A percentile compares a stretch with the other conserved stretches of the same genome.
phyloP scores from a whole-genome alignment of 2,797 vertebrate species.

The Spea hammondii region DNA sequence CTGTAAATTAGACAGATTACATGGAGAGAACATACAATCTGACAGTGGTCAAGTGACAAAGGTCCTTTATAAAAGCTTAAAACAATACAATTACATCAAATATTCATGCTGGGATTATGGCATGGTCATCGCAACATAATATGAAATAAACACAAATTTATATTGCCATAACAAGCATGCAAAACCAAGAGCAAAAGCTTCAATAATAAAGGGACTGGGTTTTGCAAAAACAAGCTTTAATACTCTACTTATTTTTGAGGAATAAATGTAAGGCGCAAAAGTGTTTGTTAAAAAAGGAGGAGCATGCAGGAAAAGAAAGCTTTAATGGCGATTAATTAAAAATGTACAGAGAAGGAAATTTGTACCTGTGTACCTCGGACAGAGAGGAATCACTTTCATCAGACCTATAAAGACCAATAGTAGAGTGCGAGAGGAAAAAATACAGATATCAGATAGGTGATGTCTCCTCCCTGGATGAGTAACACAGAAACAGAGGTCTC shows the following conservation, averaged over 20 bases:
- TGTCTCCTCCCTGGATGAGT: constrained; percentile 57
- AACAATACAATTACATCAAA: background rate
- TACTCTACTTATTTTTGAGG: background rate
- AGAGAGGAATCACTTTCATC: constrained; percentile 83
- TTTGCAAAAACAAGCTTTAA: background rate
- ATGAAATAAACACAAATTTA: constrained; percentile 13
- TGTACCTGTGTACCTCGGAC: constrained; percentile 86
- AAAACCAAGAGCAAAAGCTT: constrained; percentile 13
- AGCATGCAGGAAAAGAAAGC: constrained; percentile 20
- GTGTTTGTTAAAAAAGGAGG: constrained; percentile 51
- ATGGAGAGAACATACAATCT: too few relatives aligned
- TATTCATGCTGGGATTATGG: constrained; percentile 5
- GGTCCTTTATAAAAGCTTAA: too few relatives aligned
- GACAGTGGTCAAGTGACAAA: too few relatives aligned
- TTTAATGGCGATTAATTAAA: constrained; percentile 54
- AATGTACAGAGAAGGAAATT: constrained; percentile 61
- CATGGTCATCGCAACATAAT: background rate
- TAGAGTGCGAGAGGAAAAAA: constrained; percentile 69
- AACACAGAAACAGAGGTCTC: constrained; percentile 54
- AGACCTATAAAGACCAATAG: constrained; percentile 78
- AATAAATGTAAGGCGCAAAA: background rate
- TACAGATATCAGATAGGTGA: constrained; percentile 68
- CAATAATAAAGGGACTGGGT: background rate
- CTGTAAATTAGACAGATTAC: too few relatives aligned
- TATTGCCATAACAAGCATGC: constrained; percentile 20